These are phyloP conservation scores for Hydractinia echinata DNA, from an alignment of 30 jellyfish, hydroid and myxozoan species.

Conservation along the genomic window DNA sequence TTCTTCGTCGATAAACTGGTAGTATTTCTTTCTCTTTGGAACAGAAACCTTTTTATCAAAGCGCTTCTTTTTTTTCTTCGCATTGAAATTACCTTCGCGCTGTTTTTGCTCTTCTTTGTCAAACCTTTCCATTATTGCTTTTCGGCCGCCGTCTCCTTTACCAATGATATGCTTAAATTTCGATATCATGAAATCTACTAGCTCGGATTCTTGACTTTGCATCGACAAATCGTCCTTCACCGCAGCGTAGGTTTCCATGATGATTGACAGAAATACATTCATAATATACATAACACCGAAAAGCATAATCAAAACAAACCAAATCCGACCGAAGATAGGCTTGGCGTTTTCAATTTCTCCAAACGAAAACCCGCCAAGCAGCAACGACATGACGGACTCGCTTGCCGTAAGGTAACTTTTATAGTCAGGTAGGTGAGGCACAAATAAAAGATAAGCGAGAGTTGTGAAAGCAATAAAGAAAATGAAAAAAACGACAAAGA, in stretches of 20 bases:
- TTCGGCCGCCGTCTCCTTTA: slow-evolving; percentile 55
- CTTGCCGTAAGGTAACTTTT: slow-evolving; percentile 59
- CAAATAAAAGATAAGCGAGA: slow-evolving; percentile 75
- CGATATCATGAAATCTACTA: slow-evolving; percentile 87
- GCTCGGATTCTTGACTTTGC: slow-evolving; percentile 86
- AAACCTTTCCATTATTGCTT: slow-evolving; percentile 20
- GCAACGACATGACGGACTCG: slow-evolving; percentile 80
- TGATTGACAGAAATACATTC: slow-evolving; percentile 88
- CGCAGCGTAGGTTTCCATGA: slow-evolving; percentile 90
- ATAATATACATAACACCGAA: slow-evolving; percentile 95
- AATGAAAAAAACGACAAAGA: slow-evolving; percentile 69
- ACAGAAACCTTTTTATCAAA: slow-evolving; percentile 17
- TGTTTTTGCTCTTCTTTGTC: slow-evolving; percentile 30
- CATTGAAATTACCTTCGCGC: neutral
- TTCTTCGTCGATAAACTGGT: slow-evolving; percentile 47
- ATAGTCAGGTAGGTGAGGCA: slow-evolving; percentile 70
- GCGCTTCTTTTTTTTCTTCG: slow-evolving; percentile 32
- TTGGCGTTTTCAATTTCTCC: slow-evolving; percentile 64
- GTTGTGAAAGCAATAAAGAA: slow-evolving; percentile 76
- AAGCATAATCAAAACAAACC: slow-evolving; percentile 70
- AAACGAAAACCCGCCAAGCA: slow-evolving; percentile 85
- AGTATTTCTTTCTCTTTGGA: neutral
- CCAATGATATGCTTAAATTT: slow-evolving; percentile 76
- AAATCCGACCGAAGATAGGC: slow-evolving; percentile 79
- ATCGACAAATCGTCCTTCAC: slow-evolving; percentile 70